Evolutionary conservation across 2,797 vertebrate genomes (phyloP).

Genomic region (Cetoscarus ocellatus): DNA sequence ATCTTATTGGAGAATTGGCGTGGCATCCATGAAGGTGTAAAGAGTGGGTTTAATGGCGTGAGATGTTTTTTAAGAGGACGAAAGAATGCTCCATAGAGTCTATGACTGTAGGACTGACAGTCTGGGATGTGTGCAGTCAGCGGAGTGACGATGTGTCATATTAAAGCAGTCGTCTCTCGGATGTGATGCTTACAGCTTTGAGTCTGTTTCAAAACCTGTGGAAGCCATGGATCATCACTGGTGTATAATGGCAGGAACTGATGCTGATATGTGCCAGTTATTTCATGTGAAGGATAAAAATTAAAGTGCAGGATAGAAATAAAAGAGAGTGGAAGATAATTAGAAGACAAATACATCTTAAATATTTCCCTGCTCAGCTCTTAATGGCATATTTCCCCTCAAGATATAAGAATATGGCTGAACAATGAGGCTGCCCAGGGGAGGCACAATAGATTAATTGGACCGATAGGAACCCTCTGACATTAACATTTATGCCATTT

Average conservation of each 20-base stretch:
- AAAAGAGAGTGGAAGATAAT: constrained; percentile 34
- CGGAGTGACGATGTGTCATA: constrained; percentile 13
- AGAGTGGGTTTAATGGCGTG: constrained; percentile 75
- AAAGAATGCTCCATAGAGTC: constrained; percentile 30
- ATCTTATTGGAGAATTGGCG: constrained; percentile 78
- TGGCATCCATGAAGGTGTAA: constrained; percentile 60
- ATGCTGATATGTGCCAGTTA: constrained; percentile 25
- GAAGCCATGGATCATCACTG: neutral
- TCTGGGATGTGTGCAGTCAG: constrained; percentile 43
- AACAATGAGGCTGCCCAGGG: constrained; percentile 75
- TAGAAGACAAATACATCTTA: constrained; percentile 51
- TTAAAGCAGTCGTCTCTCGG: constrained; percentile 36
- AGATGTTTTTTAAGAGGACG: constrained; percentile 68
- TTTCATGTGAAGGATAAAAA: constrained; percentile 7
- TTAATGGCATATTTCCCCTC: constrained; percentile 76
- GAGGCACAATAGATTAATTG: constrained; percentile 80
- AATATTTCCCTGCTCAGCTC: constrained; percentile 55
- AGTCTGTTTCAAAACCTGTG: constrained; percentile 1
- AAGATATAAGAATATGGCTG: constrained; percentile 70
- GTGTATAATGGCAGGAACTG: constrained; percentile 10
- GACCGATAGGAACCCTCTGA: constrained; percentile 76
- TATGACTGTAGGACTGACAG: constrained; percentile 36
- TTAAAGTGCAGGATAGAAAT: constrained; percentile 31
- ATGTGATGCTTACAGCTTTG: constrained; percentile 17
- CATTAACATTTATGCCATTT: constrained; percentile 81